phyloP scores from a whole-genome alignment of 2,797 vertebrate genomes.

The Potorous gilbertii region DNA sequence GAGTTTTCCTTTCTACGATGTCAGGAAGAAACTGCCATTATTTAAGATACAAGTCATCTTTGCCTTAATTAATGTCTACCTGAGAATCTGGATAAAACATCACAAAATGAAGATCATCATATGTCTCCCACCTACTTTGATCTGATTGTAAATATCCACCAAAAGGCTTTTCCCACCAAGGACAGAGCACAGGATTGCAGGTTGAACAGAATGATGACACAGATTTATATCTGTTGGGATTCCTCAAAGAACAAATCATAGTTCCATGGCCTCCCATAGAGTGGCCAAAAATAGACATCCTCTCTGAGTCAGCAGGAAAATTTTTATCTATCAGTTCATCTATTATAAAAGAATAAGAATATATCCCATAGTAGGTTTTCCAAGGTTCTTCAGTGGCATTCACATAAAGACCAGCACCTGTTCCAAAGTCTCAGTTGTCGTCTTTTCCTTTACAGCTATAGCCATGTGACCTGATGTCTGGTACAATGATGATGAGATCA shows the following conservation, averaged over 20 bases:
- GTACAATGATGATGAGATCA: background rate
- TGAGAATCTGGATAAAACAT: background rate
- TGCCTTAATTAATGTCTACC: background rate
- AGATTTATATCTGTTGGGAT: background rate
- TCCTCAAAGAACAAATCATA: background rate
- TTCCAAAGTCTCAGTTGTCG: background rate
- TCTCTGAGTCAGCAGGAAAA: constrained; percentile 87
- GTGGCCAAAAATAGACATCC: constrained; percentile 88
- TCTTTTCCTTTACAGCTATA: background rate
- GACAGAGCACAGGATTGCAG: background rate
- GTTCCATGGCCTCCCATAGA: constrained; percentile 90
- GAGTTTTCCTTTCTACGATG: background rate
- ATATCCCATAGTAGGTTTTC: background rate
- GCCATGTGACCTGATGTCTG: background rate
- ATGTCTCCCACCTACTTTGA: background rate
- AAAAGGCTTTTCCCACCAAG: background rate
- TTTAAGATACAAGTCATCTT: background rate
- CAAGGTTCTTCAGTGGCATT: background rate
- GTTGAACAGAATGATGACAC: constrained; percentile 78
- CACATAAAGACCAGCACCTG: background rate
- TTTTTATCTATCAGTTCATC: constrained; percentile 67
- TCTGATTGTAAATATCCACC: background rate
- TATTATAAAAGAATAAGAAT: background rate
- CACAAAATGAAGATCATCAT: background rate
- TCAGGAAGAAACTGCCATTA: background rate